Evolutionary conservation across 1,140 invertebrate species (phyloP).

Genomic region (Calosoma granatense): DNA sequence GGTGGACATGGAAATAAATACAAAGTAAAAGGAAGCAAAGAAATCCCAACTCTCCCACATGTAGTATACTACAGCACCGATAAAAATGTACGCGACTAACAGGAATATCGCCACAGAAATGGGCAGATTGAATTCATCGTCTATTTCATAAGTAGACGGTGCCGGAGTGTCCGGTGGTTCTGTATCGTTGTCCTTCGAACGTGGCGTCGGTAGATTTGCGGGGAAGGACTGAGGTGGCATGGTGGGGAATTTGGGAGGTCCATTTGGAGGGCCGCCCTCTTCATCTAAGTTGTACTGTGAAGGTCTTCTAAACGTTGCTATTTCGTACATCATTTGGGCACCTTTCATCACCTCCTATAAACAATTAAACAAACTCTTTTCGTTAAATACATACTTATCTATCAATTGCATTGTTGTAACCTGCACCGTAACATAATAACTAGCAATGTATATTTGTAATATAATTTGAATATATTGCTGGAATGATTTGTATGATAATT

Average conservation of each 20-base stretch:
- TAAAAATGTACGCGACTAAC: conserved; percentile 72
- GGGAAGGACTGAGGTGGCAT: conserved; percentile 7
- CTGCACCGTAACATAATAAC: too few relatives aligned
- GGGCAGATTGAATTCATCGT: conserved; percentile 90
- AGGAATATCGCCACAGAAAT: conserved; percentile 76
- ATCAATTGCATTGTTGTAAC: too few relatives aligned
- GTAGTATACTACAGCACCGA: conserved; percentile 69
- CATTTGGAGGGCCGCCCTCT: conserved; percentile 19
- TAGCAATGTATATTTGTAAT: too few relatives aligned
- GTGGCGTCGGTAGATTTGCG: conserved; percentile 12
- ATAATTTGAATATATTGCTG: too few relatives aligned
- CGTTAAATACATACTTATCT: conserved; percentile 14
- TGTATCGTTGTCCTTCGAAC: conserved; percentile 28
- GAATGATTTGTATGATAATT: too few relatives aligned
- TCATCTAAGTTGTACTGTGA: conserved; percentile 42
- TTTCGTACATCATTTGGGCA: conserved; percentile 65
- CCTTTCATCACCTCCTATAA: conserved; percentile 71
- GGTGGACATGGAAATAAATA: conserved; percentile 90
- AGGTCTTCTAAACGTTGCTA: conserved; percentile 59
- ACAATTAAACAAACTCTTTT: too few relatives aligned
- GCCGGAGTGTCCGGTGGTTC: conserved; percentile 61
- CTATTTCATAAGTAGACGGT: conserved; percentile 56
- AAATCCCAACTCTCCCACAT: conserved; percentile 73
- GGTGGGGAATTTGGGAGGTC: conserved; percentile 11
- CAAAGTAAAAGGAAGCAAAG: conserved; percentile 87